Conservation (phyloP, 1,140 invertebrate species). For the Zaprionus ornatus region DNA sequence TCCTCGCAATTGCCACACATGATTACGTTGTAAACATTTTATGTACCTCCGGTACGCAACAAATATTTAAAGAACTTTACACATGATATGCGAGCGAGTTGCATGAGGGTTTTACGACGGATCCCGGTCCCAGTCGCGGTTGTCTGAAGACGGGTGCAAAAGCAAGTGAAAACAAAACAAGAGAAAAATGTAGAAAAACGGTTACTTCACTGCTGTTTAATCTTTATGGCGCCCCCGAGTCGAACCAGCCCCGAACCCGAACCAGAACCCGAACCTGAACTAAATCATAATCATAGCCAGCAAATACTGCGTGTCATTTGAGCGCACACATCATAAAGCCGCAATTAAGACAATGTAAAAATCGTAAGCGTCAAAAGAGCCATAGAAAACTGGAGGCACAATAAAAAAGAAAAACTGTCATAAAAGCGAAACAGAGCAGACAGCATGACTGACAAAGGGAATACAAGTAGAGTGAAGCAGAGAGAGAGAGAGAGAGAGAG, state of each 20-base stretch:
- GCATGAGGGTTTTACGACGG: constrained; percentile 45
- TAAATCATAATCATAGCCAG: constrained; percentile 77
- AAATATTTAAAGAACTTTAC: constrained; percentile 81
- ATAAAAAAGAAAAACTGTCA: constrained; percentile 74
- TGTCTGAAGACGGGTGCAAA: constrained; percentile 56
- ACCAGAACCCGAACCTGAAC: constrained; percentile 32
- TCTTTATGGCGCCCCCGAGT: constrained; percentile 68
- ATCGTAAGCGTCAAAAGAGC: constrained; percentile 79
- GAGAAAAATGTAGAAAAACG: constrained; percentile 26
- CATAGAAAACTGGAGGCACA: constrained; percentile 72
- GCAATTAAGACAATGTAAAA: constrained; percentile 80
- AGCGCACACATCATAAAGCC: constrained; percentile 79
- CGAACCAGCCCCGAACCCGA: background rate
- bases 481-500: background rate
- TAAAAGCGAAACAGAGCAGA: constrained; percentile 59
- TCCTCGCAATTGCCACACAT: constrained; percentile 69
- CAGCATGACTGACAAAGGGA: constrained; percentile 4
- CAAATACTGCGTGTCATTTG: constrained; percentile 78
- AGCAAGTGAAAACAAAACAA: constrained; percentile 15
- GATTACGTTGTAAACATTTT: constrained; percentile 74
- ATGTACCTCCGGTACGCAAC: constrained; percentile 52
- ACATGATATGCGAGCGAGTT: constrained; percentile 72
- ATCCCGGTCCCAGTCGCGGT: constrained; percentile 2
- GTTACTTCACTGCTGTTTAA: constrained; percentile 66
- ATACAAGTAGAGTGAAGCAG: background rate